Evolutionary conservation across 2,113 vertebrate genomes (phyloP), one percentile per base, ranked within the genome.

Genomic region (Marmota flaviventris): DNA sequence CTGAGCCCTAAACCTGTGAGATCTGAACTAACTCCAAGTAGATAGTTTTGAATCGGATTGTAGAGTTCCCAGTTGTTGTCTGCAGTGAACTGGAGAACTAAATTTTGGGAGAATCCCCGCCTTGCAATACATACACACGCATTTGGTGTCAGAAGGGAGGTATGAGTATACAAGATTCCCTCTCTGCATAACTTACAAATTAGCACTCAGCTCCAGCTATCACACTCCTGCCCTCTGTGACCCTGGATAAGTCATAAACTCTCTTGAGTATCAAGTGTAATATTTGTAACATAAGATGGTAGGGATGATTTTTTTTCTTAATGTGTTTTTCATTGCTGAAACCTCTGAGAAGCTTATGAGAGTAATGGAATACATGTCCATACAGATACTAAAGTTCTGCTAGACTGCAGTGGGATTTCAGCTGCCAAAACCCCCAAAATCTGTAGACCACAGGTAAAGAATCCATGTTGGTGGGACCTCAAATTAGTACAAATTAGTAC

Each of bases 261-360:
- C 29, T 69, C 10, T 8, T 56, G 11, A 89, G n/a, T 72, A 45
- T 94, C 61, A 53, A n/a, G 53, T 72, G 76, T 72, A 94, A 27
- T 78, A 34, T 90, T 89, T 78, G 32, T 34, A 75, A 75, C n/a
- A 18, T 73, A 51, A 85, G 13, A 14, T 77, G 10, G 13, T 73
- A 1, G 39, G 67, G 69, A 17, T n/a, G 25, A 56, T 61, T 75
- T 91, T 48, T 48, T 85, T 88, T 88, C 48, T 53, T 67, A 65
- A 45, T 13, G 17, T 67, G 24, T 7, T 61, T 87, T 45, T 76
- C 65, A 42, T 13, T 37, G 29, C 14, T 93, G n/a, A 63, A 2
- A 12, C 16, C 8, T 89, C 53, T 92, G 77, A 90, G 79, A 89
- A 45, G 34, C 39, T 70, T 45, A 45, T 70, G 63, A 89, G 53